Evolutionary conservation across 2,797 vertebrate genomes (phyloP), one percentile per base, ranked within the genome.

Genomic region (Dicrostonyx torquatus): DNA sequence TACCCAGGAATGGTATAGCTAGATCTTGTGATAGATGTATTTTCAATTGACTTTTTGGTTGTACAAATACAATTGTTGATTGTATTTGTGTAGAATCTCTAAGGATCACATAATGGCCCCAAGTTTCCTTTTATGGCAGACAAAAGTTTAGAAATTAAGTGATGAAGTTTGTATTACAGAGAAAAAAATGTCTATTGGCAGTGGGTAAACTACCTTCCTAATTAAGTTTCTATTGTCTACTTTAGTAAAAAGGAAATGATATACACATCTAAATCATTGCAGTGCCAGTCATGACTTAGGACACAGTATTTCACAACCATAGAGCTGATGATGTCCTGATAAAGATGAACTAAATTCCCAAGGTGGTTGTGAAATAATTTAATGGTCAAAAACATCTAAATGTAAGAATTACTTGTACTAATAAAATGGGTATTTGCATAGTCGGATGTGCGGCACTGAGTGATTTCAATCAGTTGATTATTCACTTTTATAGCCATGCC

Each of bases 231-330:
- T 88, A 96, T 76, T 96, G 45, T 90, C 58, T 50, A 89, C 34
- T 73, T 91, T 77, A 89, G 43, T 34, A 55, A 87, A 91, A 89
- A 83, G 91, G 95, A 96, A 94, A 66, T 94, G 87, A 87, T 70
- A 34, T 37, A 64, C 50, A 77, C 82, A 64, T 96, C 80, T 58
- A 76, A 83, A 70, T 12, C 73, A 82, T 60, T 70, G 85, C 24
- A 78, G 68, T 76, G 50, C 48, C 43, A 73, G 77, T 79, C 77
- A 88, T 89, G 34, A 85, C 70, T 93, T 80, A 18, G 48, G 45
- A 45, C n/a, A 91, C 80, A 50, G 50, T 58, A 37, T 90, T 86
- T 14, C 53, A 78, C 43, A 72, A 10, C 66, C 79, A 15, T 31
- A 73, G 92, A 43, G 53, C 76, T 90, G 43, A 91, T 55, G 90